These are phyloP conservation scores for Tinea trinotella DNA, from an alignment of 2,888 invertebrate genomes.

Conservation along the genomic window DNA sequence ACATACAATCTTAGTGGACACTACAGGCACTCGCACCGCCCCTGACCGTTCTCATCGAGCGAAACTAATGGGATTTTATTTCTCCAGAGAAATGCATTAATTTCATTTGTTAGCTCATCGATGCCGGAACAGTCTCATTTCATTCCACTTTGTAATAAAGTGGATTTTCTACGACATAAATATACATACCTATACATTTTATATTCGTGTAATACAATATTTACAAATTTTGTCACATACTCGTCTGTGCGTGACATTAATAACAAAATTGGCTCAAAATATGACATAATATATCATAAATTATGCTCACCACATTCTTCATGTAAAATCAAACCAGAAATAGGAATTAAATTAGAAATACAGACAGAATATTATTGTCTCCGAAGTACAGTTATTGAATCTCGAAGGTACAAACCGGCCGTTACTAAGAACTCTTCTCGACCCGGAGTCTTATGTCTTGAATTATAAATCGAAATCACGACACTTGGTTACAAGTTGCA, in stretches of 20 bases:
- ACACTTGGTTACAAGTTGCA: slow-evolving; percentile 46
- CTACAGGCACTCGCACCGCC: slow-evolving; percentile 7
- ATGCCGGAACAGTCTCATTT: slow-evolving; percentile 43
- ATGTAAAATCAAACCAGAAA: neutral
- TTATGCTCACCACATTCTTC: no score
- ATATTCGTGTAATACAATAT: neutral
- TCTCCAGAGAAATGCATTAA: slow-evolving; percentile 68
- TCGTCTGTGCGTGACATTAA: neutral
- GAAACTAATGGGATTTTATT: slow-evolving; percentile 68
- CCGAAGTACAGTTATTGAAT: slow-evolving; percentile 8
- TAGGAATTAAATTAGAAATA: slow-evolving; percentile 5
- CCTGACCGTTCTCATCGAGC: slow-evolving; percentile 42
- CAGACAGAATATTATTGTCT: slow-evolving; percentile 12
- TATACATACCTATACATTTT: neutral
- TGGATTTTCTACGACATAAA: slow-evolving; percentile 39
- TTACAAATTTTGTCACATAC: neutral
- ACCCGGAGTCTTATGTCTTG: slow-evolving; percentile 32
- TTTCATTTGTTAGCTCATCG: slow-evolving; percentile 66
- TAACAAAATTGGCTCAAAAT: no score
- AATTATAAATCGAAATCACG: slow-evolving; percentile 57
- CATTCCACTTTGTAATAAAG: slow-evolving; percentile 38
- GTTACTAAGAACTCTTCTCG: slow-evolving; percentile 18
- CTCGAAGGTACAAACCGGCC: slow-evolving; percentile 8
- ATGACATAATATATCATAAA: no score
- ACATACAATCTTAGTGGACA: slow-evolving; percentile 16